Percentiles rank a stretch among this genome's conserved stretches.
Conservation (phyloP, 1,140 invertebrate genomes). For the Muscidifurax raptorellus region DNA sequence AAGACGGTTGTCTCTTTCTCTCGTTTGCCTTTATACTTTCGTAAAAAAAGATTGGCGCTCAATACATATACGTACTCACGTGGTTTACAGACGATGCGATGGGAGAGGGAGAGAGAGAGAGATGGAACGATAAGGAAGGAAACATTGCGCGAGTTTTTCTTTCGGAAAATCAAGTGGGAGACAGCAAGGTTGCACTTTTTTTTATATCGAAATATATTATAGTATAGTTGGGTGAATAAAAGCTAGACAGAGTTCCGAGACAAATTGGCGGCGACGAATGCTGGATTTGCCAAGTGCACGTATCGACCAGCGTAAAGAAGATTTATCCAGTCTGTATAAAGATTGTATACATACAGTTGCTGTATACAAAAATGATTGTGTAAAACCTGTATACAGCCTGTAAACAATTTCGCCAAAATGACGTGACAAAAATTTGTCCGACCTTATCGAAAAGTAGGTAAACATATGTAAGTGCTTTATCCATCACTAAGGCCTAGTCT, state of each 20-base stretch:
- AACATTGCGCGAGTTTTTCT: slow-evolving; percentile 10
- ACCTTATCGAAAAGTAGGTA: no score
- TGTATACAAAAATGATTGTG: no score
- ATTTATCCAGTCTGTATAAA: no score
- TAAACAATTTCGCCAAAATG: no score
- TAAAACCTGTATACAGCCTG: no score
- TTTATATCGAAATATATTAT: background rate
- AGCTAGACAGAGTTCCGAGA: background rate
- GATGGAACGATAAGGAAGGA: background rate
- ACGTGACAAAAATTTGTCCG: no score
- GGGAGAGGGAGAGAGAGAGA: background rate
- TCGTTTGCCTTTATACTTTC: background rate
- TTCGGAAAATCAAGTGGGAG: background rate
- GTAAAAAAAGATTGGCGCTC: background rate
- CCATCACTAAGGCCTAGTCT: no score
- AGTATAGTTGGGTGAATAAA: background rate
- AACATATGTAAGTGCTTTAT: no score
- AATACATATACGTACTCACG: background rate
- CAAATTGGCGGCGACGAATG: background rate
- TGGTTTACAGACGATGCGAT: background rate
- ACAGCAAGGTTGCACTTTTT: background rate
- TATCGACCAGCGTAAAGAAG: background rate
- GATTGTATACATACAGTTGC: no score
- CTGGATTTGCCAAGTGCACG: background rate
- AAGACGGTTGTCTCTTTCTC: background rate